These are phyloP conservation scores for Capromys pilorides DNA, from an alignment of 2,797 vertebrate species.

Conservation along the genomic window DNA sequence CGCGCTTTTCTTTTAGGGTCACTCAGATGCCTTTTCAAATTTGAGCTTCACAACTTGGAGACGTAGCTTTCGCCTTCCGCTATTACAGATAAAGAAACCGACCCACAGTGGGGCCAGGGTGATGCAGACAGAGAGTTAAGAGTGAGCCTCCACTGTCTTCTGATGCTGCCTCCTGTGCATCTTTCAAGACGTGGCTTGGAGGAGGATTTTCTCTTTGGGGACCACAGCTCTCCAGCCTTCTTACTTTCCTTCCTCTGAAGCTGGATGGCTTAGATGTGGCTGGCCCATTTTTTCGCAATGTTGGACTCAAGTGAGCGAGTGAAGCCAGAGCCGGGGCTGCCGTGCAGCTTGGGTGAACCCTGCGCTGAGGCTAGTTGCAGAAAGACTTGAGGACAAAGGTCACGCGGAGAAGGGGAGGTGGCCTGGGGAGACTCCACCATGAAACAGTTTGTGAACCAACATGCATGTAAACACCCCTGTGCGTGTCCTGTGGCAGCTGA, in stretches of 20 bases:
- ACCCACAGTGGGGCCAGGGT: not conserved
- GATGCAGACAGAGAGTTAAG: not conserved
- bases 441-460: not conserved
- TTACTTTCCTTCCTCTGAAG: conserved; percentile 6
- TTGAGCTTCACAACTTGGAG: not conserved
- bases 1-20: not conserved
- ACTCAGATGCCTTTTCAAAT: conserved; percentile 2
- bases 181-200: not conserved
- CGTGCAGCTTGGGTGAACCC: not conserved
- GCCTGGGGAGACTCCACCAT: not conserved
- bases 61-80: not conserved
- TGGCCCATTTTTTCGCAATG: not conserved
- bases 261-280: not conserved
- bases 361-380: not conserved
- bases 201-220: not conserved
- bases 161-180: not conserved
- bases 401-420: not conserved
- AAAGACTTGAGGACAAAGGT: not conserved
- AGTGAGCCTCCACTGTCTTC: not conserved
- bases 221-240: not conserved
- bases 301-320: not conserved
- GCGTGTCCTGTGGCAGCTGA: not conserved
- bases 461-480: not conserved
- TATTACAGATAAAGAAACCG: not conserved
- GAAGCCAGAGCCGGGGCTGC: not conserved